Conservation (phyloP, 2,113 vertebrate species). For the Sylvietta virens region DNA sequence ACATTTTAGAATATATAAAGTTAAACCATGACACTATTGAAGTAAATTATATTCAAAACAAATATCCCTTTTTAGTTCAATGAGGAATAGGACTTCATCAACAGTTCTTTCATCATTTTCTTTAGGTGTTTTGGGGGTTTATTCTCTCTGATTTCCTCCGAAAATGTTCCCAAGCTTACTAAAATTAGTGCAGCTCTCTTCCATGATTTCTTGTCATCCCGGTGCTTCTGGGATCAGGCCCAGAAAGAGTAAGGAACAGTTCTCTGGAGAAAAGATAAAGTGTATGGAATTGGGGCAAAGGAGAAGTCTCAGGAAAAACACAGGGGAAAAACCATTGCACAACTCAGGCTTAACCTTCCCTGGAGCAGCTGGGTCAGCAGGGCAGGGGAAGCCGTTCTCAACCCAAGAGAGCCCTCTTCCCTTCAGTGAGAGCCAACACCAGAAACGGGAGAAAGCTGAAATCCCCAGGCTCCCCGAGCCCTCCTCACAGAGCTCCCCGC, state of each 20-base stretch:
- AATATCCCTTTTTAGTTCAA: background rate
- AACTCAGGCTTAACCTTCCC: background rate
- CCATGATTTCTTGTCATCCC: background rate
- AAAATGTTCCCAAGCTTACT: background rate
- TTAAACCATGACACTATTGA: background rate
- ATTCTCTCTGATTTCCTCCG: background rate
- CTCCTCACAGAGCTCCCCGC: background rate
- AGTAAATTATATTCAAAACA: background rate
- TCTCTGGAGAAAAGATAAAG: slow-evolving; percentile 25
- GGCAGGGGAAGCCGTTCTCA: background rate
- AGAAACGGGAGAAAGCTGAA: background rate
- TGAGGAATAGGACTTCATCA: background rate
- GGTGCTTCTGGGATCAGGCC: background rate
- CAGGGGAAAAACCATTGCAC: background rate
- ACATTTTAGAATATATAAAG: background rate
- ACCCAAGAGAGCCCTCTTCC: background rate
- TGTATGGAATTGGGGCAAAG: background rate
- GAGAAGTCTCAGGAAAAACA: background rate
- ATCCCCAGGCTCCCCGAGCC: background rate
- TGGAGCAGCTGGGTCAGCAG: background rate
- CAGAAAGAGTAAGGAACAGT: background rate
- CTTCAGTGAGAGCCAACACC: fast-evolving
- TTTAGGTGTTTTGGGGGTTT: background rate
- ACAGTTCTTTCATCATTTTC: background rate
- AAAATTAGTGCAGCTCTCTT: slow-evolving; percentile 4